Evolutionary conservation across 2,888 invertebrate species (phyloP), one percentile per base, ranked within the genome.

Genomic region (Xylota segnis): DNA sequence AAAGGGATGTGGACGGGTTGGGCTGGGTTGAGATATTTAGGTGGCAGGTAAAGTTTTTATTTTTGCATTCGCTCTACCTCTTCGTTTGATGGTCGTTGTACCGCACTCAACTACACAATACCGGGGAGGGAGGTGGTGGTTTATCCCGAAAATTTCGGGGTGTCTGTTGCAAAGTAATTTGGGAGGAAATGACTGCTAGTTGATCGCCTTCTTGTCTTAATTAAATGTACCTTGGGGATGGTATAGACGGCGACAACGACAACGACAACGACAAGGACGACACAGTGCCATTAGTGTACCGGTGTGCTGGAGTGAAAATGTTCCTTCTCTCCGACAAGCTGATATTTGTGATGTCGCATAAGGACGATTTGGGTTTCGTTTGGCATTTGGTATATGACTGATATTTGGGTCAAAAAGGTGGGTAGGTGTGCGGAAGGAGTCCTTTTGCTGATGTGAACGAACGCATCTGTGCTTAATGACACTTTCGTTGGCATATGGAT

Each of bases 201-300:
- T 72, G 56, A 58, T 70, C 70, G 68, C 77, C 40, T 70, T 82
- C 56, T 63, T 65, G 65, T 66, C 71, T 77, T 77, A 83, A 83
- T 77, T 83, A 83, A 77, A 77, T 59, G 75, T 71, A 34, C 59
- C 32, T 50, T 32, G 37, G 27, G 27, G 40, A 68, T 47, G 50
- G 10, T n/a, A 18, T 12, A 23, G 56, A 18, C 29, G 43, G 10
- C 14, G 14, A 29, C 54, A 18, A 18, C 29, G 43, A 61, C 16
- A 27, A 56, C 12, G 45, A 50, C 27, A 16, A 34, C n/a, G 32
- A n/a, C n/a, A n/a, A n/a, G n/a, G n/a, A n/a, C n/a, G n/a, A n/a
- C 9, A 47, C 45, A 12, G 52, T 63, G 50, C 52, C 59, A 59
- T 68, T 47, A 50, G 65, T n/a, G 32, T 29, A 43, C 14, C 58